A percentile compares a stretch with the other conserved stretches of the same genome.
Conservation (phyloP, 2,888 invertebrate species). For the Cistogaster globosa region DNA sequence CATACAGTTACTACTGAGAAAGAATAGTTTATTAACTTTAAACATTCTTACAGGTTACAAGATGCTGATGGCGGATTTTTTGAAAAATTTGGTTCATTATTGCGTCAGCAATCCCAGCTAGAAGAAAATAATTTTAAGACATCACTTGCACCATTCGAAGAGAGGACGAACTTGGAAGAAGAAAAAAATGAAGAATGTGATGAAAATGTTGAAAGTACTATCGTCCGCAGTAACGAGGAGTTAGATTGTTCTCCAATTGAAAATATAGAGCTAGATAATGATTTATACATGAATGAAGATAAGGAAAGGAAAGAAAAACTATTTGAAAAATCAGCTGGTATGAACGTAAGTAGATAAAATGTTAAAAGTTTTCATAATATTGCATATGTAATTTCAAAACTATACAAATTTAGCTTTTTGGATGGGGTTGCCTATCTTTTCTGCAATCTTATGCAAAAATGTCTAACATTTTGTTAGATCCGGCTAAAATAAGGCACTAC, state of each 20-base stretch:
- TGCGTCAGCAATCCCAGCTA: conserved; percentile 87
- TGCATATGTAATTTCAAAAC: no score
- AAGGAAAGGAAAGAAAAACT: conserved; percentile 82
- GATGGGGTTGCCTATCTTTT: no score
- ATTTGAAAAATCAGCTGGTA: conserved; percentile 87
- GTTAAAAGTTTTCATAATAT: conserved; percentile 28
- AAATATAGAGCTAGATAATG: conserved; percentile 68
- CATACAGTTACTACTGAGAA: no score
- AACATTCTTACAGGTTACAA: conserved; percentile 84
- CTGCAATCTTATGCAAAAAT: no score
- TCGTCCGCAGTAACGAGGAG: conserved; percentile 35
- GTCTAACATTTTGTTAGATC: no score
- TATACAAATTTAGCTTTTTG: no score
- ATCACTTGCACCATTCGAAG: conserved; percentile 84
- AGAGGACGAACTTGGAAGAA: conserved; percentile 79
- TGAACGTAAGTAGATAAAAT: conserved; percentile 87
- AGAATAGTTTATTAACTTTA: no score
- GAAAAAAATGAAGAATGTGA: conserved; percentile 76
- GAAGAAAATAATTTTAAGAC: conserved; percentile 81
- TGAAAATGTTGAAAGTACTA: conserved; percentile 26
- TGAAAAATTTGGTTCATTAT: conserved; percentile 90
- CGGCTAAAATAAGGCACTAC: no score
- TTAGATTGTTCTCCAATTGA: conserved; percentile 73
- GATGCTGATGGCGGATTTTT: conserved; percentile 93
- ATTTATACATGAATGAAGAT: conserved; percentile 62